phyloP scores from a whole-genome alignment of 2,113 vertebrate genomes.

The Podiceps cristatus region DNA sequence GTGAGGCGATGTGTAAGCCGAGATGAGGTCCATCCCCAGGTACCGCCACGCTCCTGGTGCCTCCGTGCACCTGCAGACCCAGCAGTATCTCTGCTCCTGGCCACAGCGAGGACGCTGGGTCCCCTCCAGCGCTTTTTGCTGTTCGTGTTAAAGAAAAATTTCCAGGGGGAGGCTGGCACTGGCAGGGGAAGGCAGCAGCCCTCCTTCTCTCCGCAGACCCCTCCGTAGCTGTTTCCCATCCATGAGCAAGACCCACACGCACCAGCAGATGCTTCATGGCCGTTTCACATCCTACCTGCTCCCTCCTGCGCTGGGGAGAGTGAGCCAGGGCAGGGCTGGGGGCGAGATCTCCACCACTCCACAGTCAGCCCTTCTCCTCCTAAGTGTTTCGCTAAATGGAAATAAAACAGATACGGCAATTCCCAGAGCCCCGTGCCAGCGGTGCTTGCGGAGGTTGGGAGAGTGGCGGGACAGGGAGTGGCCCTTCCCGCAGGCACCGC shows the following conservation, averaged over 20 bases:
- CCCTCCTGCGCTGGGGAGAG: not conserved
- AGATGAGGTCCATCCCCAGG: not conserved
- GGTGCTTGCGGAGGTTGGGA: fast-evolving
- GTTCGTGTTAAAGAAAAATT: not conserved
- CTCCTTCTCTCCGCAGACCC: not conserved
- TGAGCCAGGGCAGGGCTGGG: not conserved
- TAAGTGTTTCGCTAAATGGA: not conserved
- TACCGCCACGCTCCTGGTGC: fast-evolving
- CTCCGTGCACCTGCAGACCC: not conserved
- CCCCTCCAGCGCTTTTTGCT: not conserved
- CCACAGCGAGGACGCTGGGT: fast-evolving
- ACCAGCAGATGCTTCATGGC: not conserved
- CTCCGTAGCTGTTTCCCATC: not conserved
- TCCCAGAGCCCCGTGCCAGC: not conserved
- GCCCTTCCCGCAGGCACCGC: not conserved
- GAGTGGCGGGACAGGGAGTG: fast-evolving
- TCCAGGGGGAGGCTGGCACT: not conserved
- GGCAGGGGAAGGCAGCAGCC: not conserved
- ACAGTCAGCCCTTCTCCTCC: not conserved
- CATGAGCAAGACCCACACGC: fast-evolving
- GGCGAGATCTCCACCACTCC: not conserved
- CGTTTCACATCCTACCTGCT: not conserved
- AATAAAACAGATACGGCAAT: not conserved
- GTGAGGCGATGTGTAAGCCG: not conserved
- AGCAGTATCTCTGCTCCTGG: not conserved